Base-by-base conservation (phyloP, 2,113 vertebrate genomes). In the Crotophaga sulcirostris region DNA sequence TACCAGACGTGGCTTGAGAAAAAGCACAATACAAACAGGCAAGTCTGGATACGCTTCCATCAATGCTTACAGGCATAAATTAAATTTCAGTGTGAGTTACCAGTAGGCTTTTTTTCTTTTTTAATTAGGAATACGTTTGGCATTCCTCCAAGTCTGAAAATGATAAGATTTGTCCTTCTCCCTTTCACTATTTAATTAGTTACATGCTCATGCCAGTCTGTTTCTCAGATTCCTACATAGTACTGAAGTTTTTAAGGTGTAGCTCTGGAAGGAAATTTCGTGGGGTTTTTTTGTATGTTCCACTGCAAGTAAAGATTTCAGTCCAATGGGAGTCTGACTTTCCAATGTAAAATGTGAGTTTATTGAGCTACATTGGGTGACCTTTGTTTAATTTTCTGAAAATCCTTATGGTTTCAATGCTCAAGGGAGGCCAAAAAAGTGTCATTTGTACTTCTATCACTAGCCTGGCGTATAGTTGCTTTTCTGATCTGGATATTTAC, bases 141-240 rank as follows among this genome's bases (percentile, higher is more conserved):
- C 47, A 68, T 78, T 92, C 88, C 52, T 89, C 56, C 83, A 63
- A 21, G 23, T 40, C 42, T 86, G 55, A 51, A 80, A 68, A 84
- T 59, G 16, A 31, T 64, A 80, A 77, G 38, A 85, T 63, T 87
- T 90, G 17, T 60, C 17, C 36, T 91, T 77, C 31, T 84, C 18
- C 6, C 6, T 73, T 92, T 74, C 33, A 67, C 86, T 95, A 86
- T 90, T 93, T 89, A 81, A 87, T 87, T 80, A 78, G 52, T 63
- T 70, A 74, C 33, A 36, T 55, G 16, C 7, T 88, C 23, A 44
- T 59, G 55, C 47, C 68, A 74, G 75, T 81, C 45, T 79, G 62
- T 91, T 89, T 92, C 47, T 89, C 51, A 84, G 76, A 80, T 20
- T 88, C 72, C 63, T 83, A 69, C 36, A 16, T 8, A 74, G 11